These are phyloP conservation scores for Alauda arvensis DNA, from an alignment of 2,797 vertebrate species.

Conservation along the genomic window DNA sequence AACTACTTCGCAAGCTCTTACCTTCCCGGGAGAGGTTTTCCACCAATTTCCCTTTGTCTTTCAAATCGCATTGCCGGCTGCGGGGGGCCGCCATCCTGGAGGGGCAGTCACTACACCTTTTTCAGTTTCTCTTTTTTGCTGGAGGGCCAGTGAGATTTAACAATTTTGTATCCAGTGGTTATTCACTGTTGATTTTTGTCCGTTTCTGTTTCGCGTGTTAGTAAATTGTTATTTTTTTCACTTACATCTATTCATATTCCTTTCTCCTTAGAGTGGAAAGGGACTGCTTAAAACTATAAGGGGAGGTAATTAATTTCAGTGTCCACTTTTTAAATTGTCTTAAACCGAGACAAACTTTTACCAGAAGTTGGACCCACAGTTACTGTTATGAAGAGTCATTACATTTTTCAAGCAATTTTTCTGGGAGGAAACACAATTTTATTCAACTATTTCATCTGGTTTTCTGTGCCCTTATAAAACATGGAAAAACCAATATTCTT, in stretches of 20 bases:
- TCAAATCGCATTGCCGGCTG: neutral
- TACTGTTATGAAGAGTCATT: neutral
- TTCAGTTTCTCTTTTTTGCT: neutral
- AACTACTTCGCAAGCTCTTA: no score
- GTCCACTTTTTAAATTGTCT: neutral
- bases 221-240: neutral
- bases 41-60: neutral
- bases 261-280: neutral
- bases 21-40: neutral
- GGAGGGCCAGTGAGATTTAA: neutral
- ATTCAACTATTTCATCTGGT: neutral
- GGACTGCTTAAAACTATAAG: neutral
- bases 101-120: accelerated
- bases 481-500: neutral
- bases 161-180: neutral
- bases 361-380: neutral
- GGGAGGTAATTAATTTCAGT: neutral
- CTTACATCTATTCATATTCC: neutral
- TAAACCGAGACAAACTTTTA: neutral
- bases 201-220: accelerated
- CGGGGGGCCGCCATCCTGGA: neutral
- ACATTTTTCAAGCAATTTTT: neutral
- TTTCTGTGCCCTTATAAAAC: neutral
- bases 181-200: neutral
- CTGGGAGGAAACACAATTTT: neutral